Percentiles rank a stretch among this genome's conserved stretches.
Conservation (phyloP, 2,888 invertebrate genomes). For the Tetramorium bicarinatum region DNA sequence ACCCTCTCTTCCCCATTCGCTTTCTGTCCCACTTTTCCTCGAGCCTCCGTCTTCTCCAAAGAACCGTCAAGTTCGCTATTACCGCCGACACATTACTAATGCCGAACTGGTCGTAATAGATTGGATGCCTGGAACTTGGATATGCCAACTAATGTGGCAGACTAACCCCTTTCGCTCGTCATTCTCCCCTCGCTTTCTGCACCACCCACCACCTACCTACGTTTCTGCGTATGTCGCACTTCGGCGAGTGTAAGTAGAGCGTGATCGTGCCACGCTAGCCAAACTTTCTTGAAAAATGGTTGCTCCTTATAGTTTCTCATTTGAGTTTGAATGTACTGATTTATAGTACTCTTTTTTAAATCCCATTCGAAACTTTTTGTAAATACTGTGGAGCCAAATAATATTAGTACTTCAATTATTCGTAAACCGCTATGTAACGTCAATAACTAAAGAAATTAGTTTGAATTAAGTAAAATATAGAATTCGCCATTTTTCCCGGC, state of each 20-base stretch:
- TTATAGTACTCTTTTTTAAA: neutral
- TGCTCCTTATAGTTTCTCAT: constrained; percentile 1
- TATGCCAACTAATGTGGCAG: constrained; percentile 77
- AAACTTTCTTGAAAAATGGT: constrained; percentile 49
- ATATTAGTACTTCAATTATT: neutral
- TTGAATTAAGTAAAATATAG: neutral
- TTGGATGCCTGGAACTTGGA: constrained; percentile 81
- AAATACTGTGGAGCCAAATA: neutral
- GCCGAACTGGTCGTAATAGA: constrained; percentile 84
- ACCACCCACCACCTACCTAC: constrained; percentile 23
- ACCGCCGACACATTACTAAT: constrained; percentile 83
- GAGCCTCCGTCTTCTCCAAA: constrained; percentile 49
- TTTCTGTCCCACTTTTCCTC: constrained; percentile 53
- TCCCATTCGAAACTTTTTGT: neutral
- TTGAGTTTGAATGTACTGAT: neutral
- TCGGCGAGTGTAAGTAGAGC: constrained; percentile 17
- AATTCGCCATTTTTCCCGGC: neutral
- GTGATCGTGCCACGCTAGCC: constrained; percentile 40
- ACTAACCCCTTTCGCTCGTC: constrained; percentile 71
- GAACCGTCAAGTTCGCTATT: constrained; percentile 70
- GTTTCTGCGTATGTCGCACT: constrained; percentile 10
- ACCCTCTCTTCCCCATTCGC: constrained; percentile 7
- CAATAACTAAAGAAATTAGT: neutral
- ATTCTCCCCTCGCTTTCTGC: constrained; percentile 41
- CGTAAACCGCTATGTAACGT: neutral